Conservation (phyloP, 2,113 vertebrate genomes). For the Macrotus californicus region DNA sequence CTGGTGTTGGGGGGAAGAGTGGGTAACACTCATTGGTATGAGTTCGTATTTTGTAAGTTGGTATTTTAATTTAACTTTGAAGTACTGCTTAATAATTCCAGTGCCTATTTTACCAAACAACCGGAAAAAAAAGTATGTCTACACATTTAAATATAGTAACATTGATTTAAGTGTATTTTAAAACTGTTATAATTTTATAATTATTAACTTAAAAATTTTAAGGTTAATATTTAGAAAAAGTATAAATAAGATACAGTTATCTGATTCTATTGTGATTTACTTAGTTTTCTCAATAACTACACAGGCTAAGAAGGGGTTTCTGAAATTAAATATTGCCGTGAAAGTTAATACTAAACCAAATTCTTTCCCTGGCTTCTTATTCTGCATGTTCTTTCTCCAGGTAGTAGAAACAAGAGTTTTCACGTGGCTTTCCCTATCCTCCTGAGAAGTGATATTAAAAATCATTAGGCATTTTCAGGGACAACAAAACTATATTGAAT, state of each 20-base stretch:
- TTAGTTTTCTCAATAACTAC: neutral
- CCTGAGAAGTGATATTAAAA: neutral
- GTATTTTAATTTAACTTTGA: neutral
- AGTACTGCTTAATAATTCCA: neutral
- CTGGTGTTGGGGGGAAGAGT: fast-evolving
- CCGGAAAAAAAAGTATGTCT: neutral
- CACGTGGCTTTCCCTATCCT: neutral
- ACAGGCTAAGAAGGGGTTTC: neutral
- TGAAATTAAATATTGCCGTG: neutral
- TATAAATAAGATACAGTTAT: neutral
- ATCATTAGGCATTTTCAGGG: neutral
- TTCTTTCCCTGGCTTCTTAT: neutral
- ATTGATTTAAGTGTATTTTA: neutral
- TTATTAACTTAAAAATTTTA: neutral
- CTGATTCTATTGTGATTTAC: neutral
- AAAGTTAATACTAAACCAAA: neutral
- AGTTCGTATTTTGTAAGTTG: neutral
- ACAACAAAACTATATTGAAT: neutral
- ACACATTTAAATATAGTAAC: neutral
- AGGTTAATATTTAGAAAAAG: neutral
- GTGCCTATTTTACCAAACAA: neutral
- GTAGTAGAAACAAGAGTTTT: neutral
- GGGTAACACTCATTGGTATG: neutral
- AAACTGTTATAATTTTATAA: too few species aligned
- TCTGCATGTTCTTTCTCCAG: neutral